Base-by-base conservation (phyloP, 37 sponge, comb jelly and placozoan genomes). In the Axinella damicornis region DNA sequence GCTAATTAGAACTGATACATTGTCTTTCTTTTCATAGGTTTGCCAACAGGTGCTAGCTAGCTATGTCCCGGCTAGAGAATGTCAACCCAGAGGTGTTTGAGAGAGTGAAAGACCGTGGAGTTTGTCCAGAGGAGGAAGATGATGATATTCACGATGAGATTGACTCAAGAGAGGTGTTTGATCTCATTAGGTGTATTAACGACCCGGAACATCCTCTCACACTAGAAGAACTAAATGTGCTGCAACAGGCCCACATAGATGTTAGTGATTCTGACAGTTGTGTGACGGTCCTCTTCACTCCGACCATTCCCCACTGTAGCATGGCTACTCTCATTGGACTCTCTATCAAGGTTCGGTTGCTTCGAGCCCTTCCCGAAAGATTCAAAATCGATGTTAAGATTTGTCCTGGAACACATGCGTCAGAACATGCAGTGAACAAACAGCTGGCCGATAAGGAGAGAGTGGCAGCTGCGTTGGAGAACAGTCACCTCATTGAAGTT, bases 241-340 rank as follows among this genome's bases (percentile, higher is more conserved):
- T 99, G 19, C 94, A 92, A 74, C 84, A 94, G 67, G 88, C 81
- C 5, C 94, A 95, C 39, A 93, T 99, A 28, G 80, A 85, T 22
- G 91, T 95, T 30, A 73, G 78, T 52, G 92, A 99, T 77, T 53
- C 63, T 12, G 76, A 85, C 27, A 89, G 79, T 72, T 53, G 28
- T 25, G 83, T 93, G n/a, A 69, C 64, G 28, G 94, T 99, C 2
- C 60, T 69, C 61, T 99, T 97, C 89, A 99, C 99, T 5, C 99
- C 99, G 0, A 99, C 99, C 34, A 99, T 99, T 21, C 99, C 99
- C 1, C 98, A 97, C 79, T 99, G 99, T 78, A 99, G 99, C 77
- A 99, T 99, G 99, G 99, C 99, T 22, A 99, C 99, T 16, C 87
- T 99, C 24, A 99, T 99, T 46, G 99, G 99, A 30, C 85, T 99